Evolutionary conservation across 1,140 invertebrate genomes (phyloP).

Genomic region (Platyscapa corneri): DNA sequence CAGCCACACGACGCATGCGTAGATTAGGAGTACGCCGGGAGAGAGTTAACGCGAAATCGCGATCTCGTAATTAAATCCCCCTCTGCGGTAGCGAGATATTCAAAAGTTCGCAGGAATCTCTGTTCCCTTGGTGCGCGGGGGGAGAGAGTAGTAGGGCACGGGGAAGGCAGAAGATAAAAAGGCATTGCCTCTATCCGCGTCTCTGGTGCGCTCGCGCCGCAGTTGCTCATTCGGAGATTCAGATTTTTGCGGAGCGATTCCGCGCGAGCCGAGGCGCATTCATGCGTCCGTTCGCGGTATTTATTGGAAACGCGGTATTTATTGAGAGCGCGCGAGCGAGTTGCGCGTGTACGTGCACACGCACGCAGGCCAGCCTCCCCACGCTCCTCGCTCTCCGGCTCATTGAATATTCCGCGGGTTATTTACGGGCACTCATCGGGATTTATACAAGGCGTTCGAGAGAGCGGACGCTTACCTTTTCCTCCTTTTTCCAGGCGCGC

Average conservation of each 20-base stretch:
- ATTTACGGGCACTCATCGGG: conserved; percentile 67
- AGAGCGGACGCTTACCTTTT: conserved; percentile 42
- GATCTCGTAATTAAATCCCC: conserved; percentile 50
- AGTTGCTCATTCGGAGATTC: conserved; percentile 71
- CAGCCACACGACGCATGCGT: too few relatives aligned
- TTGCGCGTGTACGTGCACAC: conserved; percentile 57
- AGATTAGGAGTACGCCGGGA: conserved; percentile 26
- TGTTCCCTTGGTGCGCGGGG: not conserved
- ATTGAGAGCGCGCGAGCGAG: conserved; percentile 48
- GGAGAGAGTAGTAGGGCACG: conserved; percentile 37
- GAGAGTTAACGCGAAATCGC: conserved; percentile 39
- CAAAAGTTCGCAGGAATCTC: conserved; percentile 52
- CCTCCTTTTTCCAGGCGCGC: conserved; percentile 53
- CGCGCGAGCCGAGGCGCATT: conserved; percentile 58
- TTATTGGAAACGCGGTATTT: conserved; percentile 67
- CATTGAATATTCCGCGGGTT: conserved; percentile 70
- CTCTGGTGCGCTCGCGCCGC: conserved; percentile 53
- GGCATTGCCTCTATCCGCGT: conserved; percentile 54
- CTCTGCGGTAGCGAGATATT: conserved; percentile 27
- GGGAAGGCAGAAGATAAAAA: conserved; percentile 58
- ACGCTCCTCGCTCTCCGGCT: conserved; percentile 54
- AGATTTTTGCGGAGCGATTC: conserved; percentile 67
- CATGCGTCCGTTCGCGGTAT: conserved; percentile 70
- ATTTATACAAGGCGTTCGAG: conserved; percentile 63
- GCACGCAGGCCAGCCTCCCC: conserved; percentile 57